These are phyloP conservation scores for Scomber scombrus DNA, from an alignment of 2,113 vertebrate species.

Conservation along the genomic window DNA sequence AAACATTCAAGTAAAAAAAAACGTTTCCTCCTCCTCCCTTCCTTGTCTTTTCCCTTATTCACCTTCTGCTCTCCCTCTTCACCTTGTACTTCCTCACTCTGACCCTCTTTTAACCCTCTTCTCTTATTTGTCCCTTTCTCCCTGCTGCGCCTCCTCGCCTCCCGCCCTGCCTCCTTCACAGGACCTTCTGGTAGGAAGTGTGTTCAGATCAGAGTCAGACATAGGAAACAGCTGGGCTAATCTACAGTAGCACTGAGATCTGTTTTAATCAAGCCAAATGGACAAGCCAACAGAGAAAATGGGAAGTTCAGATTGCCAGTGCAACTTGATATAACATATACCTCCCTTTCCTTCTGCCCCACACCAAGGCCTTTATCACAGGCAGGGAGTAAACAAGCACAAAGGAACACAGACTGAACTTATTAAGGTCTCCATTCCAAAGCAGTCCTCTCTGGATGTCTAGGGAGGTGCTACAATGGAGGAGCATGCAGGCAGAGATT, in stretches of 20 bases:
- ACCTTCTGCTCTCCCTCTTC: conserved; percentile 52
- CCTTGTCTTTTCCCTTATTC: conserved; percentile 62
- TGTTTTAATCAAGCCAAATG: conserved; percentile 76
- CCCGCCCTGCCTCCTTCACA: conserved; percentile 7
- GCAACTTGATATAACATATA: conserved; percentile 76
- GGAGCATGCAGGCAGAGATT: conserved; percentile 56
- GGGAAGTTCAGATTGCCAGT: conserved; percentile 77
- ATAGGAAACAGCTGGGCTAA: conserved; percentile 84
- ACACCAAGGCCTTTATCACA: conserved; percentile 71
- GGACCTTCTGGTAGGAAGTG: conserved; percentile 68
- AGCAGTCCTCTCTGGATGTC: conserved; percentile 61
- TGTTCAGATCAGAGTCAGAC: conserved; percentile 71
- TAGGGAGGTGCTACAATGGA: conserved; percentile 52
- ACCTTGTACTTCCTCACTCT: conserved; percentile 64
- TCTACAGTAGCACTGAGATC: conserved; percentile 72
- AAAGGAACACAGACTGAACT: conserved; percentile 70
- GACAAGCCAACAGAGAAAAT: conserved; percentile 63
- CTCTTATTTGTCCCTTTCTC: conserved; percentile 42
- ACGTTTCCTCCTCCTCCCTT: conserved; percentile 69
- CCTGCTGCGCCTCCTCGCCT: conserved; percentile 33
- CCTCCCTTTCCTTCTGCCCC: conserved; percentile 69
- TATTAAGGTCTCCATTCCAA: conserved; percentile 71
- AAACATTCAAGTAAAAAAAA: conserved; percentile 24
- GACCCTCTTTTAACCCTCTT: conserved; percentile 52
- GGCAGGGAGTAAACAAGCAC: conserved; percentile 66